Evolutionary conservation across 2,888 invertebrate species (phyloP).

Genomic region (Epicampocera succincta): DNA sequence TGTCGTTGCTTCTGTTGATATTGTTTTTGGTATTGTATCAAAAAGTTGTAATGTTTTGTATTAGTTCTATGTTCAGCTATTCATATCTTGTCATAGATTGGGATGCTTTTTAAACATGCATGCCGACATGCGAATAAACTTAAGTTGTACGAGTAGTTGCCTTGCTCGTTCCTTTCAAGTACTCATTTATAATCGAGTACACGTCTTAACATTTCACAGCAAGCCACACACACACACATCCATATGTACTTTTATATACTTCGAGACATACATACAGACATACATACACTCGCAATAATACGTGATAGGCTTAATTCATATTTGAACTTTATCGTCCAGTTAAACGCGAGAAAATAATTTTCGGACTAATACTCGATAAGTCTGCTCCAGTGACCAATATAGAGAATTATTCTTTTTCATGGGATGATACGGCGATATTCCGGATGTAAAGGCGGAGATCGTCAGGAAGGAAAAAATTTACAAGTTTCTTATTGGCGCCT

Average conservation of each 20-base stretch:
- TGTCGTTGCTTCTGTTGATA: constrained; percentile 36
- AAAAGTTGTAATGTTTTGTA: constrained; percentile 64
- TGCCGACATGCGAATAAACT: constrained; percentile 67
- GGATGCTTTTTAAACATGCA: constrained; percentile 61
- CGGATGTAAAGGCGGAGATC: no score
- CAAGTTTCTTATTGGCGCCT: no score
- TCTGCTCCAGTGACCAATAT: no score
- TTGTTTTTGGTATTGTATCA: constrained; percentile 17
- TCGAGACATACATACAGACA: not conserved
- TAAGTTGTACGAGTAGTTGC: constrained; percentile 22
- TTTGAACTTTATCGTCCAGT: no score
- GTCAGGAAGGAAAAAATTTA: no score
- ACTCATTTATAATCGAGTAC: constrained; percentile 40
- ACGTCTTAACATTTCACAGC: constrained; percentile 41
- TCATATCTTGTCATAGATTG: constrained; percentile 69
- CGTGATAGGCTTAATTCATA: no score
- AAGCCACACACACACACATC: no score
- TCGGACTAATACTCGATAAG: no score
- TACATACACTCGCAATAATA: not conserved
- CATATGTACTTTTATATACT: not conserved
- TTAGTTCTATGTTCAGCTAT: constrained; percentile 65
- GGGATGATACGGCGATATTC: no score
- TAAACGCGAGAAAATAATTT: no score
- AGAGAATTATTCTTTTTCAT: no score
- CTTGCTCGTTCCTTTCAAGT: constrained; percentile 25